Evolutionary conservation across 1,140 invertebrate genomes (phyloP).

Genomic region (Zaprionus lachaisei): DNA sequence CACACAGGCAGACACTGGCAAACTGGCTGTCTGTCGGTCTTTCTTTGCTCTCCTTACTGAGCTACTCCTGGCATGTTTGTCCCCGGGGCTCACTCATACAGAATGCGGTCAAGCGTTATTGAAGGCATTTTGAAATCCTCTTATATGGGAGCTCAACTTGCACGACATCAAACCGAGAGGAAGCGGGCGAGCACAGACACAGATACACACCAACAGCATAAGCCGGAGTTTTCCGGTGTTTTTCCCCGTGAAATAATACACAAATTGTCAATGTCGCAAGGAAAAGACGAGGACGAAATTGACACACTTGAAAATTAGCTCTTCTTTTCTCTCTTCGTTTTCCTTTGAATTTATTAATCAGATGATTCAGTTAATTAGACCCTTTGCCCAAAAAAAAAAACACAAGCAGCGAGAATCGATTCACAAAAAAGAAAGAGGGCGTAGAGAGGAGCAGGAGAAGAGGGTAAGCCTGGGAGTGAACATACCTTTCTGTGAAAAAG

Average conservation of each 20-base stretch:
- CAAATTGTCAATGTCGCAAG: conserved; percentile 3
- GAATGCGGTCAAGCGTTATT: conserved; percentile 72
- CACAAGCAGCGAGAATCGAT: neutral
- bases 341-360: conserved; percentile 7
- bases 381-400: neutral
- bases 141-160: conserved; percentile 59
- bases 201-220: neutral
- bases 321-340: neutral
- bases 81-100: conserved; percentile 56
- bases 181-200: neutral
- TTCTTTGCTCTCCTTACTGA: neutral
- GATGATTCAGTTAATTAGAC: conserved; percentile 6
- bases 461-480: too few relatives aligned
- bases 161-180: neutral
- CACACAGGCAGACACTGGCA: too few relatives aligned
- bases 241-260: conserved; percentile 7
- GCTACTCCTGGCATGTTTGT: conserved; percentile 1
- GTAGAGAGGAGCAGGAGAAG: neutral
- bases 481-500: neutral
- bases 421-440: neutral
- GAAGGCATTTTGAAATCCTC: conserved; percentile 73
- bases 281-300: neutral
- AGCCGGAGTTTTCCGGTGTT: conserved; percentile 6
- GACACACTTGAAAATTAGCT: conserved; percentile 5
- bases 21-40: too few relatives aligned